Conservation (phyloP, 1,140 invertebrate genomes). For the Leptinotarsa defecta region DNA sequence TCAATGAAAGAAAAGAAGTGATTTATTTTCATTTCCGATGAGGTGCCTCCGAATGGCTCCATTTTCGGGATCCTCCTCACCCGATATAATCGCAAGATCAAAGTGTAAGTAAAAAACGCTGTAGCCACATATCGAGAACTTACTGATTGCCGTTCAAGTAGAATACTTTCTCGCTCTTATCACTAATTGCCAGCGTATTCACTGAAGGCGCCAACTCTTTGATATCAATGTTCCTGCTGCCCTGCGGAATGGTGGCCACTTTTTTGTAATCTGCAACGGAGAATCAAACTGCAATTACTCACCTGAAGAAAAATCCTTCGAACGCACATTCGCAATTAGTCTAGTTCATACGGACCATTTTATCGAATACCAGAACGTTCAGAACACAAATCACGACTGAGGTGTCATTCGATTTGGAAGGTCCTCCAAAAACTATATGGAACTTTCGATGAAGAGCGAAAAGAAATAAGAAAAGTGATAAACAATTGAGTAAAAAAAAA, state of each 20-base stretch:
- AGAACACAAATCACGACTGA: too few relatives aligned
- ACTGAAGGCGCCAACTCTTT: constrained; percentile 50
- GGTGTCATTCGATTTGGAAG: too few relatives aligned
- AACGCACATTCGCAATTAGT: background rate
- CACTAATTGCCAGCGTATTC: constrained; percentile 56
- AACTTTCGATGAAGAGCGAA: too few relatives aligned
- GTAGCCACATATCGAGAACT: constrained; percentile 33
- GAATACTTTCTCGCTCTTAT: constrained; percentile 50
- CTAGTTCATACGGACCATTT: too few relatives aligned
- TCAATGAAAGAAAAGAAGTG: too few relatives aligned
- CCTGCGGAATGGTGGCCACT: constrained; percentile 56
- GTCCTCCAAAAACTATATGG: too few relatives aligned
- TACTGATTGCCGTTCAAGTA: constrained; percentile 59
- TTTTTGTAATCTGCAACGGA: constrained; percentile 54
- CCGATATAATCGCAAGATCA: background rate
- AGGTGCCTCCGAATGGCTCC: too few relatives aligned
- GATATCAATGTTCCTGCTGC: constrained; percentile 55
- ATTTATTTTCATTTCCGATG: too few relatives aligned
- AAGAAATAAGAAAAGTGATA: too few relatives aligned
- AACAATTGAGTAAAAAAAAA: too few relatives aligned
- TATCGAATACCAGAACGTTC: too few relatives aligned
- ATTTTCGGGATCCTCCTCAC: too few relatives aligned
- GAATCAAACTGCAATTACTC: background rate
- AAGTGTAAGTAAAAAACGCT: background rate
- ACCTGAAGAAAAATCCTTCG: background rate